These are phyloP conservation scores for Emydocephalus ijimae DNA, from an alignment of 2,113 vertebrate genomes.

Conservation along the genomic window DNA sequence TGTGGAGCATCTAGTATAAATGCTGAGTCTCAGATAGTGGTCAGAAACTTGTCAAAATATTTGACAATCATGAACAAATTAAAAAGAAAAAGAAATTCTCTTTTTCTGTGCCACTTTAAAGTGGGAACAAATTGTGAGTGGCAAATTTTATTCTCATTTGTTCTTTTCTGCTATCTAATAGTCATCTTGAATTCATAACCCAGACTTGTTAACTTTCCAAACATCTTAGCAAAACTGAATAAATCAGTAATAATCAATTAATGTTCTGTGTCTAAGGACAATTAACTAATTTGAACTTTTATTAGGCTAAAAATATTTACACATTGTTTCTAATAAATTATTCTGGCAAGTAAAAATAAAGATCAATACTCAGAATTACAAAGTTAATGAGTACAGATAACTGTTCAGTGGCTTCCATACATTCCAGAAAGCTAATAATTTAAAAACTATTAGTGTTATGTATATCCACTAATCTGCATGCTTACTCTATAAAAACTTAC, in stretches of 20 bases:
- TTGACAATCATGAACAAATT: neutral
- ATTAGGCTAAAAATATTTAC: too few relatives aligned
- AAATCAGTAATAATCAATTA: neutral
- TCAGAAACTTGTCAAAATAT: neutral
- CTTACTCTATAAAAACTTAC: neutral
- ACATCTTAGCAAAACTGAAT: too few relatives aligned
- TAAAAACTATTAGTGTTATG: neutral
- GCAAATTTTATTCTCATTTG: neutral
- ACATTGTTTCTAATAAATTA: too few relatives aligned
- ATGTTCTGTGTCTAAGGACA: too few relatives aligned
- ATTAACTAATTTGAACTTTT: too few relatives aligned
- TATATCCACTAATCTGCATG: neutral
- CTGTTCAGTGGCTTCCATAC: neutral
- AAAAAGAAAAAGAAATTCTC: neutral
- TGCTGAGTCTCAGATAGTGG: neutral
- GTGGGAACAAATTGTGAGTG: neutral
- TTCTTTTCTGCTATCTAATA: neutral
- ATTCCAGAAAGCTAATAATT: neutral
- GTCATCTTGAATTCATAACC: neutral
- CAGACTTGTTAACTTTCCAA: neutral
- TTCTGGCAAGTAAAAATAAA: too few relatives aligned
- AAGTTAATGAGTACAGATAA: neutral
- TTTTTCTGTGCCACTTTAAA: neutral
- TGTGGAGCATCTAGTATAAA: neutral
- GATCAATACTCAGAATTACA: too few relatives aligned